These are phyloP conservation scores for Champsocephalus gunnari DNA, from an alignment of 2,797 vertebrate species.

Conservation along the genomic window DNA sequence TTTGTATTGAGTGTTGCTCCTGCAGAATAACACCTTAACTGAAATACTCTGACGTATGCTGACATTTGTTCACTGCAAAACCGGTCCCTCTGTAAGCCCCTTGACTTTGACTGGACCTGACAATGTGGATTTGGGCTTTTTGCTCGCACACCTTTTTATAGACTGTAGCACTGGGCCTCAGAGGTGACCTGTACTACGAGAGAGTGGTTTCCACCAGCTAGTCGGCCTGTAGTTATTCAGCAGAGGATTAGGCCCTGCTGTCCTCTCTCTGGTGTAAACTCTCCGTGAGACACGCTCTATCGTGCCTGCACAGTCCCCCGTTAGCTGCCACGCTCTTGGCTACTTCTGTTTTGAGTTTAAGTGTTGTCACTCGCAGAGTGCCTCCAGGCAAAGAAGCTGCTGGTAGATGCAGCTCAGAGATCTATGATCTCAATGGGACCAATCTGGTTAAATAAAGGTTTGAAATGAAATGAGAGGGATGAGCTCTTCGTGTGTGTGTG, in stretches of 20 bases:
- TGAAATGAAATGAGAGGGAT: too few relatives aligned
- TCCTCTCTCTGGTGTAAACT: conserved; percentile 62
- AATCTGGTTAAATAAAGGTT: too few relatives aligned
- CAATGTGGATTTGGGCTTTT: conserved; percentile 39
- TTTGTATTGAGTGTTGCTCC: conserved; percentile 55
- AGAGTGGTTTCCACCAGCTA: conserved; percentile 37
- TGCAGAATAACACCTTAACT: conserved; percentile 44
- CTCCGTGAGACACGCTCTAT: conserved; percentile 67
- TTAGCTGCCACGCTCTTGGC: conserved; percentile 53
- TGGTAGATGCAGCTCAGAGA: conserved; percentile 44
- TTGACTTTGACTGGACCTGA: conserved; percentile 30
- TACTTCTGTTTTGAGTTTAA: conserved; percentile 53
- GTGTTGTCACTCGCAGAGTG: conserved; percentile 43
- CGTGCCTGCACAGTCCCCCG: conserved; percentile 55
- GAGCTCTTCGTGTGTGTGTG: too few relatives aligned
- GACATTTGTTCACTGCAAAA: conserved; percentile 28
- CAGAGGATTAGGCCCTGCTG: conserved; percentile 72
- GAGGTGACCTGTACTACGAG: conserved; percentile 47
- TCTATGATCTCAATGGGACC: too few relatives aligned
- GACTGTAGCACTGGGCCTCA: conserved; percentile 26
- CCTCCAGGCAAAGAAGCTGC: conserved; percentile 63
- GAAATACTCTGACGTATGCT: conserved; percentile 16
- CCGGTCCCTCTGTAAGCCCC: conserved; percentile 22
- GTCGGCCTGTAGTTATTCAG: conserved; percentile 75
- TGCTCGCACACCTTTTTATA: conserved; percentile 29